phyloP scores from a whole-genome alignment of 1,140 invertebrate genomes.

The Neodiprion lecontei region DNA sequence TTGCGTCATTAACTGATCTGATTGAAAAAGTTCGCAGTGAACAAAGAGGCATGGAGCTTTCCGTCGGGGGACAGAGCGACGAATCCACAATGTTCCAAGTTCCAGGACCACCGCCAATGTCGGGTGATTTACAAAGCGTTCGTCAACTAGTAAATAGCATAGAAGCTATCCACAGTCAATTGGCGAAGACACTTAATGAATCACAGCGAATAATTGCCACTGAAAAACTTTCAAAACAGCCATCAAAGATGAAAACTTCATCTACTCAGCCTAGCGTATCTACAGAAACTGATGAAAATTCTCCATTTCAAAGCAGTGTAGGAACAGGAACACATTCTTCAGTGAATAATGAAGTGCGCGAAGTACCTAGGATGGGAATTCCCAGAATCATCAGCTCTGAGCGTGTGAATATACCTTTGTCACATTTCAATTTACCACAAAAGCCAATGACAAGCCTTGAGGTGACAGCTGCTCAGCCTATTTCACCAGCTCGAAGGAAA shows the following conservation, averaged over 20 bases:
- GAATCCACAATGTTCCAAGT: constrained; percentile 44
- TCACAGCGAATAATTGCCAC: constrained; percentile 44
- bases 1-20: constrained; percentile 48
- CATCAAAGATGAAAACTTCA: background rate
- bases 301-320: background rate
- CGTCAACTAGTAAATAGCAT: constrained; percentile 46
- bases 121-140: constrained; percentile 35
- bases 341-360: background rate
- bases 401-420: background rate
- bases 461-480: background rate
- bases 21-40: constrained; percentile 50
- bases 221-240: constrained; percentile 6
- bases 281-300: background rate
- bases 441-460: background rate
- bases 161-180: constrained; percentile 45
- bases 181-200: constrained; percentile 45
- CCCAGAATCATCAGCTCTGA: background rate
- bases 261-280: background rate
- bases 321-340: background rate
- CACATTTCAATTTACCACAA: background rate
- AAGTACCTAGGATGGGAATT: background rate
- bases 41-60: constrained; percentile 40
- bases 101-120: constrained; percentile 23
- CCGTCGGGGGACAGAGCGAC: constrained; percentile 33
- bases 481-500: constrained; percentile 8